A percentile compares a stretch with the other conserved stretches of the same genome.
phyloP scores from a whole-genome alignment of 2,797 vertebrate genomes.

The Miichthys miiuy region DNA sequence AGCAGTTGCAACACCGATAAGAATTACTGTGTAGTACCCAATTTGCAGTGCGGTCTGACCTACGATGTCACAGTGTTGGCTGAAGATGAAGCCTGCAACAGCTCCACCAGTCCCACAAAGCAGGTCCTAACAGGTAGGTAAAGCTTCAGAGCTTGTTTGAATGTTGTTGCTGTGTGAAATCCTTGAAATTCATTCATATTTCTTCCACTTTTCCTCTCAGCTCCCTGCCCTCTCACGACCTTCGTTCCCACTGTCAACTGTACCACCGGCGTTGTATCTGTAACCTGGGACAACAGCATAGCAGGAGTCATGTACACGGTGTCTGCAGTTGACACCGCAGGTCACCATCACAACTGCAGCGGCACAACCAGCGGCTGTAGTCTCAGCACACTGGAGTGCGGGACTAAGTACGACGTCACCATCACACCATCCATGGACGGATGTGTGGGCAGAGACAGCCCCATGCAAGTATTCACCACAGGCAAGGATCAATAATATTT shows the following conservation, averaged over 20 bases:
- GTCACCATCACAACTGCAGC: conserved; percentile 69
- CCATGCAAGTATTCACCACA: conserved; percentile 67
- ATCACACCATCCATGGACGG: conserved; percentile 73
- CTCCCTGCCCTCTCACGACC: conserved; percentile 79
- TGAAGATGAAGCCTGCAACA: conserved; percentile 77
- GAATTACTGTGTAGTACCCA: conserved; percentile 59
- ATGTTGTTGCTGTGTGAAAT: neutral
- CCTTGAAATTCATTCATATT: neutral
- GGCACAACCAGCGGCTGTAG: conserved; percentile 63
- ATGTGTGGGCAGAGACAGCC: conserved; percentile 79
- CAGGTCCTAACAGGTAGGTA: conserved; percentile 75
- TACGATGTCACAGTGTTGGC: conserved; percentile 78
- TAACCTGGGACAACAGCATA: conserved; percentile 75
- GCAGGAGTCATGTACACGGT: conserved; percentile 72
- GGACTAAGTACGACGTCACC: conserved; percentile 78
- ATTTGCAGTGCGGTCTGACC: conserved; percentile 73
- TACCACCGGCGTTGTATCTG: conserved; percentile 54
- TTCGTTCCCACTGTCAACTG: conserved; percentile 74
- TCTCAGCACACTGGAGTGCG: conserved; percentile 78
- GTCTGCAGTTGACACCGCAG: conserved; percentile 37
- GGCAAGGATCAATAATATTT: conserved; percentile 63
- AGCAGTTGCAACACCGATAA: conserved; percentile 49
- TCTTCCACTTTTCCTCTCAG: conserved; percentile 58
- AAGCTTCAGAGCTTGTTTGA: neutral
- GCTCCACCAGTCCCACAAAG: conserved; percentile 70